Evolutionary conservation across 2,888 invertebrate genomes (phyloP).

Genomic region (Pelosia muscerda): DNA sequence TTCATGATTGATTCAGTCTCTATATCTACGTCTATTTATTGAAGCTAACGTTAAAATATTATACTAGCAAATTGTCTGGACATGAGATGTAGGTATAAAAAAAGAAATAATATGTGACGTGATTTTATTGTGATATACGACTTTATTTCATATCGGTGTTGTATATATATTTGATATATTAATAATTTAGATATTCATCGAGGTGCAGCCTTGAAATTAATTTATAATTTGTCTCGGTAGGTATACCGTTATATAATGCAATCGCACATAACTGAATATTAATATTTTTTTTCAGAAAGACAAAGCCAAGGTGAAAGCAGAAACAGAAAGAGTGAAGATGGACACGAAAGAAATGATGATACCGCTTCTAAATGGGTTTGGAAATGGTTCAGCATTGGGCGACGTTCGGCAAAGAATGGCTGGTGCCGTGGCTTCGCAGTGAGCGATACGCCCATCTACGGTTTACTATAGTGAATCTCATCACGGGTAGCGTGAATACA

Average conservation of each 20-base stretch:
- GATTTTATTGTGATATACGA: too few species aligned
- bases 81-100: too few species aligned
- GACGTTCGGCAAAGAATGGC: conserved; percentile 82
- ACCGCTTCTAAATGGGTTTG: conserved; percentile 78
- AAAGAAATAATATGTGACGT: too few species aligned
- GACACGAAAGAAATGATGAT: conserved; percentile 75
- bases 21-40: too few species aligned
- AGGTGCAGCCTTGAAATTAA: conserved; percentile 20
- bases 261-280: conserved; percentile 9
- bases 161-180: too few species aligned
- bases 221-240: conserved; percentile 15
- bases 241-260: conserved; percentile 7
- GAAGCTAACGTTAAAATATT: too few species aligned
- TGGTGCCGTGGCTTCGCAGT: conserved; percentile 82
- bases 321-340: conserved; percentile 59
- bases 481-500: conserved; percentile 37
- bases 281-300: conserved; percentile 46
- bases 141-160: too few species aligned
- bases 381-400: conserved; percentile 73
- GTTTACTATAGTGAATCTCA: conserved; percentile 45
- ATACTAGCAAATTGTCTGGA: too few species aligned
- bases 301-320: conserved; percentile 66
- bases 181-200: background rate
- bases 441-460: conserved; percentile 43
- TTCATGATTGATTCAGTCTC: too few species aligned